Percentiles rank a stretch among this genome's conserved stretches.
phyloP scores from a whole-genome alignment of 2,888 invertebrate genomes.

The Acleris sparsana region DNA sequence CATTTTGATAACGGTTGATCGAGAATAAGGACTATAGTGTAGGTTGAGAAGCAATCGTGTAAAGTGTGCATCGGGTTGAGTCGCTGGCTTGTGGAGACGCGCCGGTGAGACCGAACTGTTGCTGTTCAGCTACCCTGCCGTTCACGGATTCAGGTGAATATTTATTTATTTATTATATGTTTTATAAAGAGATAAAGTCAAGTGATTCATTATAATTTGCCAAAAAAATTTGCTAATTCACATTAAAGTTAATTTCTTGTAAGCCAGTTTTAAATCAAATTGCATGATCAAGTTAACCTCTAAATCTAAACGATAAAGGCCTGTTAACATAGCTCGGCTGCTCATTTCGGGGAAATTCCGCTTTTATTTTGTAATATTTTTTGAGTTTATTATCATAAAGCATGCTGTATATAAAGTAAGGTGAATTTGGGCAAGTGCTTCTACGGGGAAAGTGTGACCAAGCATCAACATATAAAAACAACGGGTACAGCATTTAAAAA shows the following conservation, averaged over 20 bases:
- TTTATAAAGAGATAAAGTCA: constrained; percentile 12
- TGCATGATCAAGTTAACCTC: background rate
- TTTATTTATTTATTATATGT: constrained; percentile 39
- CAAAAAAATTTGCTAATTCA: background rate
- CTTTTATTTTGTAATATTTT: too few species aligned
- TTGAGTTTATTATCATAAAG: too few species aligned
- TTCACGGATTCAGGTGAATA: constrained; percentile 47
- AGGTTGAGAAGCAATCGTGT: constrained; percentile 22
- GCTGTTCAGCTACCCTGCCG: constrained; percentile 30
- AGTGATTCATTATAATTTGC: background rate
- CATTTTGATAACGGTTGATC: constrained; percentile 17
- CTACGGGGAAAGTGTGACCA: too few species aligned
- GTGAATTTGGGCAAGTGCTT: too few species aligned
- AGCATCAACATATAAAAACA: too few species aligned
- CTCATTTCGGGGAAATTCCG: too few species aligned
- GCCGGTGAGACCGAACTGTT: constrained; percentile 33
- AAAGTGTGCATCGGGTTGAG: constrained; percentile 30
- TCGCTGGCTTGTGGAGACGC: constrained; percentile 23
- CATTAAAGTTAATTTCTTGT: too few species aligned
- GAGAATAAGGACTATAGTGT: constrained; percentile 18
- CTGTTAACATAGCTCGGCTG: too few species aligned
- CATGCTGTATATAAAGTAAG: too few species aligned
- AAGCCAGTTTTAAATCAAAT: too few species aligned
- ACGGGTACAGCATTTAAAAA: too few species aligned
- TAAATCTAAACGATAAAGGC: background rate